Evolutionary conservation across 2,888 invertebrate species (phyloP), one percentile per base, ranked within the genome.

Genomic region (Caenorhabditis parvicauda): DNA sequence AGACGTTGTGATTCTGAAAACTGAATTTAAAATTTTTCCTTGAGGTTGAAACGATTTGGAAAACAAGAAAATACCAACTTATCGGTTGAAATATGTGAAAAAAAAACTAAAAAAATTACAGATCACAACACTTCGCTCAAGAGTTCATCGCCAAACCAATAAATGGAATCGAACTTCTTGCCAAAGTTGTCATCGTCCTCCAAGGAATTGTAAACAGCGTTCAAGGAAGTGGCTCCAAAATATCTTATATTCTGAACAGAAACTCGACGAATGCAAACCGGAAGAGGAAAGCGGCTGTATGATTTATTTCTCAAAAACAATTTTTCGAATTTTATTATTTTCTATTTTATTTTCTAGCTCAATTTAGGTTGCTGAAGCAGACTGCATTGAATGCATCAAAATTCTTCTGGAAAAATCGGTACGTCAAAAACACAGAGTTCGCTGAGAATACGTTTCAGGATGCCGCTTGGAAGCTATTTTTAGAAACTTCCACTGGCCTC

Each of bases 311-410:
- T 12, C n/a, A 9, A 27, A 12, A 14, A 45, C 22, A n/a, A n/a
- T n/a, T n/a, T n/a, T n/a, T n/a, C n/a, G 22, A 37, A 21, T 49
- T 6, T 39, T 4, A 12, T 21, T 43, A 24, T 37, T 45, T 32
- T 19, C 24, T 49, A 19, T 39, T 19, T 22, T 12, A 22, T 9
- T 29, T 35, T 9, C 14, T 32, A 19, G 35, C 5, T 17, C 25
- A 22, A 27, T 66, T 6, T 48, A 72, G 72, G 64, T 75, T 9
- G 76, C 77, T 2, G 78, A 78, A 64, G 78, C 78, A 0, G 78
- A 78, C 55, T 75, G 76, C 48, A 72, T 78, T 47, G 78, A 78
- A 56, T 73, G 74, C 46, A 64, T 78, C 59, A 78, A 78, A 56
- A 51, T 78, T 22, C 56, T 78, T 22, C 54, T 78, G 6, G 72